phyloP scores from a whole-genome alignment of 2,888 invertebrate genomes.

The Scelioninae gen. 1 region DNA sequence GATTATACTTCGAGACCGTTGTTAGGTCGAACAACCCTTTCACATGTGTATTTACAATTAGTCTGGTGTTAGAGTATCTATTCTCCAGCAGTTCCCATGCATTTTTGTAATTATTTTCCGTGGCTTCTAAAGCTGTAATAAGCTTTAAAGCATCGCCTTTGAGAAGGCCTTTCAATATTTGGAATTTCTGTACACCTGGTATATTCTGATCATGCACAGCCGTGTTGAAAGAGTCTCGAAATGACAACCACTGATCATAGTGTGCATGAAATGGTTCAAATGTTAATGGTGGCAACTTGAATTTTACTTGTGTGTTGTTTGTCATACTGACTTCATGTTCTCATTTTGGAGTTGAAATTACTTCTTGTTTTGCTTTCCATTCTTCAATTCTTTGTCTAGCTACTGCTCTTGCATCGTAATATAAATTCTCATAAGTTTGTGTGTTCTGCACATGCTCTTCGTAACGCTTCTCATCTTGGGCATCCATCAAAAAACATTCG shows the following conservation, averaged over 20 bases:
- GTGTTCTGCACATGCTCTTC: not conserved
- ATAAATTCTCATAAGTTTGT: not conserved
- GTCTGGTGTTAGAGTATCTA: conserved; percentile 13
- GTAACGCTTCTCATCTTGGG: too few relatives aligned
- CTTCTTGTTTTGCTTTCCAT: not conserved
- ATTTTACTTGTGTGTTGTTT: not conserved
- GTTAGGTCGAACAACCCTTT: not conserved
- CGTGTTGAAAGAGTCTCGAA: conserved; percentile 4
- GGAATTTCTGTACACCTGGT: conserved; percentile 32
- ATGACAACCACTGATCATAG: conserved; percentile 30
- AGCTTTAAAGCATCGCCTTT: not conserved
- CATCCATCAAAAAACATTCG: too few relatives aligned
- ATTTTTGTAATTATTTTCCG: not conserved
- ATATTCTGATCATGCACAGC: conserved; percentile 19
- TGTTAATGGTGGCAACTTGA: not conserved
- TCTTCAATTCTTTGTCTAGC: not conserved
- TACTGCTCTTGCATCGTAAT: not conserved
- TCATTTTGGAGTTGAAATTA: not conserved
- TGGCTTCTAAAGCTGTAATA: not conserved
- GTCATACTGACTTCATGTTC: not conserved
- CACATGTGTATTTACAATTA: conserved; percentile 34
- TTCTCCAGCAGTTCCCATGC: conserved; percentile 24
- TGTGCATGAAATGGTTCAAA: conserved; percentile 27
- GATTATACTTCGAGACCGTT: not conserved
- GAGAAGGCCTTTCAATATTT: conserved; percentile 10